phyloP scores from a whole-genome alignment of 1,140 invertebrate species.

The Frieseomelitta varia region DNA sequence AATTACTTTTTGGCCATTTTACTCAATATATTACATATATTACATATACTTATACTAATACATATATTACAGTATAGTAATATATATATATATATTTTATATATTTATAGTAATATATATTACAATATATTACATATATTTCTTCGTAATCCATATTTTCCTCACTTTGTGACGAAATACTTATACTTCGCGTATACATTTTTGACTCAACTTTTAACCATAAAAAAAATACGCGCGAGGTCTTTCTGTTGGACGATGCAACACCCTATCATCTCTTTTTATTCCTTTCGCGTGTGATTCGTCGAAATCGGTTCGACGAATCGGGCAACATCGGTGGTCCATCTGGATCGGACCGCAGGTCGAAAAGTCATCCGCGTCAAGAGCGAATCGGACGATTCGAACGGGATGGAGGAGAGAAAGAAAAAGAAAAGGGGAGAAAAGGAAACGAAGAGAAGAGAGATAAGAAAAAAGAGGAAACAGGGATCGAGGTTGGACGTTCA shows the following conservation, averaged over 20 bases:
- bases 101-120: too few relatives aligned
- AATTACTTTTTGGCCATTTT: too few relatives aligned
- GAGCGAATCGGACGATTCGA: neutral
- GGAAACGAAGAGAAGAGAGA: too few relatives aligned
- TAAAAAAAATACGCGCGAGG: neutral
- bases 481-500: neutral
- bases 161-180: too few relatives aligned
- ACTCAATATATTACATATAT: too few relatives aligned
- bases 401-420: neutral
- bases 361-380: constrained; percentile 21
- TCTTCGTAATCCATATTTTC: too few relatives aligned
- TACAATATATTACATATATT: too few relatives aligned
- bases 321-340: constrained; percentile 42
- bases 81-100: too few relatives aligned
- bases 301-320: constrained; percentile 6
- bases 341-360: neutral
- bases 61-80: too few relatives aligned
- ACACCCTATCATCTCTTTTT: neutral
- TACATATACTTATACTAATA: too few relatives aligned
- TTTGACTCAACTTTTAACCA: too few relatives aligned
- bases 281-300: neutral
- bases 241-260: neutral
- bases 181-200: too few relatives aligned
- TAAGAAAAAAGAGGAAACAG: neutral
- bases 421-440: neutral